These are phyloP conservation scores for Drosophila busckii DNA, from an alignment of 1,140 invertebrate species.

Conservation along the genomic window DNA sequence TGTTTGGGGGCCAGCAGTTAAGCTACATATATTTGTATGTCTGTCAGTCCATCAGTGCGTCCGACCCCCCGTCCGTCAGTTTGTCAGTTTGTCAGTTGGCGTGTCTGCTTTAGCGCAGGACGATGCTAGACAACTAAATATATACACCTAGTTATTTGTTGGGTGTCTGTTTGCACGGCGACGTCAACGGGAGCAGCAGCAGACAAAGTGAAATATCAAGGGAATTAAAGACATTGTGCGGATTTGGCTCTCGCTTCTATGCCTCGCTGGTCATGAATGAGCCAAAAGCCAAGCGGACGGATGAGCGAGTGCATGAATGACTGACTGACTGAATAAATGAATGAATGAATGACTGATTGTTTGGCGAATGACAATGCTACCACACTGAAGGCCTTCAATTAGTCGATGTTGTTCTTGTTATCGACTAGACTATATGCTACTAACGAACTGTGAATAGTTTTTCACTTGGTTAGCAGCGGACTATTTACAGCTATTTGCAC, in stretches of 20 bases:
- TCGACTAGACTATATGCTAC: too few relatives aligned
- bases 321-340: constrained; percentile 20
- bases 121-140: constrained; percentile 71
- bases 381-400: too few relatives aligned
- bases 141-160: constrained; percentile 74
- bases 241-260: constrained; percentile 53
- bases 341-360: constrained; percentile 39
- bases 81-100: background rate
- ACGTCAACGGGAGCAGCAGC: constrained; percentile 2
- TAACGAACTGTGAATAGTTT: too few relatives aligned
- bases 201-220: constrained; percentile 73
- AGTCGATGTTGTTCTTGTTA: too few relatives aligned
- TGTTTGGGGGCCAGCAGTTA: constrained; percentile 51
- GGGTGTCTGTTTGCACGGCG: constrained; percentile 50
- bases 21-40: too few relatives aligned
- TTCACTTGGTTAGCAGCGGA: too few relatives aligned
- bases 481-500: too few relatives aligned
- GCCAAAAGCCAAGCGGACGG: constrained; percentile 3
- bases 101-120: constrained; percentile 8
- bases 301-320: constrained; percentile 30
- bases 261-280: constrained; percentile 47
- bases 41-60: too few relatives aligned
- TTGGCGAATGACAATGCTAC: constrained; percentile 7
- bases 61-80: background rate
- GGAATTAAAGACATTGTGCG: constrained; percentile 67